phyloP scores from a whole-genome alignment of 2,797 vertebrate genomes.

The Anguilla anguilla region DNA sequence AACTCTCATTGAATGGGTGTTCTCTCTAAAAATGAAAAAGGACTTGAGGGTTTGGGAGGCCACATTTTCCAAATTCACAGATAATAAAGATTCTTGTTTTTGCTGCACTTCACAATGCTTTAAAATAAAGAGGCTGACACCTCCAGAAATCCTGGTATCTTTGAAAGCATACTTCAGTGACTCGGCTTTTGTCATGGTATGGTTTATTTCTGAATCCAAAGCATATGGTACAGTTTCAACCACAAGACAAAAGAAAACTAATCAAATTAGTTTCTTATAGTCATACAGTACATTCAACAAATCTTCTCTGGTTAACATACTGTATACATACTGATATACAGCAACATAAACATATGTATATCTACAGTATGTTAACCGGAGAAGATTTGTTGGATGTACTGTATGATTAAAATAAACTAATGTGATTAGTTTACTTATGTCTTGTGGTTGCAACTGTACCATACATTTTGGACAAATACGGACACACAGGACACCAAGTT shows the following conservation, averaged over 20 bases:
- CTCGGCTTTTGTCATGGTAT: background rate
- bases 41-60: background rate
- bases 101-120: too few relatives aligned
- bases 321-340: too few relatives aligned
- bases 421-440: background rate
- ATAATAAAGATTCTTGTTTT: background rate
- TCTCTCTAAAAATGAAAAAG: background rate
- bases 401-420: too few relatives aligned
- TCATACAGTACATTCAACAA: background rate
- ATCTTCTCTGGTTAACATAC: background rate
- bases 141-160: background rate
- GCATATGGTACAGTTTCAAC: background rate
- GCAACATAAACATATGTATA: too few relatives aligned
- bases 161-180: conserved; percentile 1
- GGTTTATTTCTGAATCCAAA: too few relatives aligned
- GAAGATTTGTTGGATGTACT: background rate
- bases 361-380: background rate
- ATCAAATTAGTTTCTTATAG: background rate
- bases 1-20: background rate
- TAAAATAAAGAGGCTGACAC: too few relatives aligned
- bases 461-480: background rate
- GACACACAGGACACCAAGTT: background rate
- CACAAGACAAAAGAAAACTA: background rate
- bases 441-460: background rate
- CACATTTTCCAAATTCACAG: background rate